Evolutionary conservation across 23 tunicate genomes (phyloP), one percentile per base, ranked within the genome.

Genomic region (Trididemnum clinides): DNA sequence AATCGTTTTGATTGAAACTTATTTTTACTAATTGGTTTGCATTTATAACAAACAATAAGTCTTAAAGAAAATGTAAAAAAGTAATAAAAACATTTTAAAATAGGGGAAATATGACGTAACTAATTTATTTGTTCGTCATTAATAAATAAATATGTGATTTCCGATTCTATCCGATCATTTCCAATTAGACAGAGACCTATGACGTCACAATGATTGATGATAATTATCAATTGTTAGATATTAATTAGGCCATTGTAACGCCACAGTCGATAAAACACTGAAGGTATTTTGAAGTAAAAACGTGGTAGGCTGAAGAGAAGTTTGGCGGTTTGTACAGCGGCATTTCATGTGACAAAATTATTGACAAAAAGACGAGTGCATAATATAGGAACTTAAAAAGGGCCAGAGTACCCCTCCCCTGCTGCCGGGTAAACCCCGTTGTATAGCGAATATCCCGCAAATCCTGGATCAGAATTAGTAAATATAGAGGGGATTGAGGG

Each of bases 401-500:
- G 25, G 25, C 66, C 25, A 10, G 81, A 2, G 58, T 74, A 74
- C 18, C 35, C 58, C 10, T 74, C 81, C 7, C 10, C 38, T 3
- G 81, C 5, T 7, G 81, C 10, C 1, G 65, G n/a, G 28, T 78
- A 78, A 28, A 78, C 28, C 15, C 65, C 83, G 36, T 51, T 51
- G 50, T 50, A 78, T 18, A 78, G 28, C 4, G 37, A 20, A 30
- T 51, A 78, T 2, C 66, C 66, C 32, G 33, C 72, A 0, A 44
- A 21, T 27, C 49, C 66, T 30, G 28, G 62, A 20, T 33, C 78
- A 7, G 39, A 77, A 29, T 71, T 36, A 30, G 44, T 64, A 31
- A 63, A 86, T 35, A 74, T 50, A 26, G 87, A 29, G 82, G 63
- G n/a, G 44, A 64, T 37, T 15, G 84, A 23, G 64, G 71, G 39